Conservation (phyloP, 2,113 vertebrate genomes). For the Sylvilagus bachmani region DNA sequence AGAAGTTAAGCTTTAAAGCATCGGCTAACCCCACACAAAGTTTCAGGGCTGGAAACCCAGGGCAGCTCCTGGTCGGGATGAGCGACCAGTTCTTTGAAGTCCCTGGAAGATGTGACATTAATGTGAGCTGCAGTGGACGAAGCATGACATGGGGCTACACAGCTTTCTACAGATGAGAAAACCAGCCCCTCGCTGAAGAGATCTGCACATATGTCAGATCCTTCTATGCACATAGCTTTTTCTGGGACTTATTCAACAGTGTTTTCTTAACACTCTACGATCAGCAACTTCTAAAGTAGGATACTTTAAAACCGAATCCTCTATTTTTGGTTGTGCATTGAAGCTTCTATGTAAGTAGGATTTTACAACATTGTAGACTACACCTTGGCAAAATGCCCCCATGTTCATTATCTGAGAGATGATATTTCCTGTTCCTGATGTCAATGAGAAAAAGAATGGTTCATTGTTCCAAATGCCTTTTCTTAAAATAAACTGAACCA, state of each 20-base stretch:
- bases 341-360: background rate
- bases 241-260: background rate
- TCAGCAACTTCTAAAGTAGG: background rate
- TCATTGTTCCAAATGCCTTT: background rate
- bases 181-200: background rate
- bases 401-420: constrained; percentile 1
- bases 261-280: background rate
- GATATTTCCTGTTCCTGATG: background rate
- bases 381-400: background rate
- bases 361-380: background rate
- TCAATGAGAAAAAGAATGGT: background rate
- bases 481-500: constrained; percentile 1
- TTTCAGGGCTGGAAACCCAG: background rate
- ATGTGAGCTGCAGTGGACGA: background rate
- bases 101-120: background rate
- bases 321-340: background rate
- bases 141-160: background rate
- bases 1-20: background rate
- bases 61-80: background rate
- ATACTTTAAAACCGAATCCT: background rate
- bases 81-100: background rate
- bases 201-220: background rate
- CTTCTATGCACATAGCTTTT: background rate
- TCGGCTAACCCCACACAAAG: background rate
- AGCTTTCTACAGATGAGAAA: background rate